These are phyloP conservation scores for Ernsta delagoae DNA, from an alignment of 2,888 invertebrate species.

Conservation along the genomic window DNA sequence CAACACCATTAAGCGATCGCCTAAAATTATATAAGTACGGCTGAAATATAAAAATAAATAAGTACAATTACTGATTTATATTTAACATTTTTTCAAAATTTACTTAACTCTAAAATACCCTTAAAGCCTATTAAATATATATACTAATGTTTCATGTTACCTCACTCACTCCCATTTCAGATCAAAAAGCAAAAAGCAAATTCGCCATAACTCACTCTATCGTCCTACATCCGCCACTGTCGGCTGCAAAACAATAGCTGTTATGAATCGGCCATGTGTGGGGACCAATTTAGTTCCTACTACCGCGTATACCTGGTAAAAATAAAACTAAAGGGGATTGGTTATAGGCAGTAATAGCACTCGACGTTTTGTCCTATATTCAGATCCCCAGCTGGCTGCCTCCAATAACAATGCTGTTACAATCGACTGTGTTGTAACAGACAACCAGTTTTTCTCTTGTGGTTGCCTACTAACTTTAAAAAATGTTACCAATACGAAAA, in stretches of 20 bases:
- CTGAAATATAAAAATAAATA: too few relatives aligned
- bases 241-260: slow-evolving; percentile 57
- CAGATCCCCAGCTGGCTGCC: slow-evolving; percentile 32
- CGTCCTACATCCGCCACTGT: slow-evolving; percentile 52
- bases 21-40: too few relatives aligned
- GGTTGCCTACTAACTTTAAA: slow-evolving; percentile 43
- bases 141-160: not conserved
- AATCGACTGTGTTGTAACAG: slow-evolving; percentile 21
- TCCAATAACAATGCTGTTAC: slow-evolving; percentile 37
- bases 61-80: too few relatives aligned
- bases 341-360: slow-evolving; percentile 33
- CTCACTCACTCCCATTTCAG: not conserved
- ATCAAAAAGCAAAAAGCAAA: slow-evolving; percentile 43
- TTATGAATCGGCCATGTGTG: slow-evolving; percentile 74
- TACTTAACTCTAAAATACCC: too few relatives aligned
- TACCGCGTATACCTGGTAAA: slow-evolving; percentile 46
- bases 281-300: slow-evolving; percentile 72
- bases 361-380: slow-evolving; percentile 35
- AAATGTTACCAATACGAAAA: slow-evolving; percentile 60
- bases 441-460: slow-evolving; percentile 15
- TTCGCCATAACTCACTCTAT: slow-evolving; percentile 12
- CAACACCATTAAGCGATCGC: too few relatives aligned
- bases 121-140: too few relatives aligned
- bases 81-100: too few relatives aligned
- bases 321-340: slow-evolving; percentile 33